These are phyloP conservation scores for Microtus pennsylvanicus DNA, from an alignment of 2,113 vertebrate genomes.

Conservation along the genomic window DNA sequence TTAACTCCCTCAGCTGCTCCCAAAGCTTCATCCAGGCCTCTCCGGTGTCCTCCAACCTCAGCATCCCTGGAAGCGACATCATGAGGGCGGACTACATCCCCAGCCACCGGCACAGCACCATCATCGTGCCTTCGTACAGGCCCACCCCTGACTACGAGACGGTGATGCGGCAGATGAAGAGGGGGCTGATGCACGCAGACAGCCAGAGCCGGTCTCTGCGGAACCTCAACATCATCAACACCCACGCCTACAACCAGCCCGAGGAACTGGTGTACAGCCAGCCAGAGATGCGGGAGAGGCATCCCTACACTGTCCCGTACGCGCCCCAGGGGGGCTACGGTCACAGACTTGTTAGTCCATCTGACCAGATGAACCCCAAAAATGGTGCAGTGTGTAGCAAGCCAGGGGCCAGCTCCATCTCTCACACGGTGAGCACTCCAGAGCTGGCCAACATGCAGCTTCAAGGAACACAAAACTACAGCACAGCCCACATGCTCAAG, in stretches of 20 bases:
- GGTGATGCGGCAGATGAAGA: slow-evolving; percentile 96
- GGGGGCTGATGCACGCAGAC: slow-evolving; percentile 89
- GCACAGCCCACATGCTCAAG: slow-evolving; percentile 90
- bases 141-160: slow-evolving; percentile 98
- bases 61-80: slow-evolving; percentile 95
- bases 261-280: slow-evolving; percentile 97
- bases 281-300: slow-evolving; percentile 95
- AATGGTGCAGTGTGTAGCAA: slow-evolving; percentile 70
- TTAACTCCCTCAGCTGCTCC: slow-evolving; percentile 96
- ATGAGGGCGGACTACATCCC: slow-evolving; percentile 96
- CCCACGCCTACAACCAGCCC: slow-evolving; percentile 94
- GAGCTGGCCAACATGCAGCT: slow-evolving; percentile 95
- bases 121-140: slow-evolving; percentile 96
- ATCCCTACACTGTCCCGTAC: slow-evolving; percentile 88
- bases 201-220: slow-evolving; percentile 96
- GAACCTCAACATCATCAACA: slow-evolving; percentile 96
- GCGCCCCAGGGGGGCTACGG: slow-evolving; percentile 88
- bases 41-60: slow-evolving; percentile 96
- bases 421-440: slow-evolving; percentile 97
- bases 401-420: slow-evolving; percentile 91
- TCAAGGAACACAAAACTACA: slow-evolving; percentile 87
- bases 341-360: slow-evolving; percentile 86
- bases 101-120: slow-evolving; percentile 96
- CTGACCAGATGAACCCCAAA: slow-evolving; percentile 85
- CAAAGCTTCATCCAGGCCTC: slow-evolving; percentile 95